Conservation (phyloP, 64 coral and sea anemone genomes). For the Pocillopora damicornis region DNA sequence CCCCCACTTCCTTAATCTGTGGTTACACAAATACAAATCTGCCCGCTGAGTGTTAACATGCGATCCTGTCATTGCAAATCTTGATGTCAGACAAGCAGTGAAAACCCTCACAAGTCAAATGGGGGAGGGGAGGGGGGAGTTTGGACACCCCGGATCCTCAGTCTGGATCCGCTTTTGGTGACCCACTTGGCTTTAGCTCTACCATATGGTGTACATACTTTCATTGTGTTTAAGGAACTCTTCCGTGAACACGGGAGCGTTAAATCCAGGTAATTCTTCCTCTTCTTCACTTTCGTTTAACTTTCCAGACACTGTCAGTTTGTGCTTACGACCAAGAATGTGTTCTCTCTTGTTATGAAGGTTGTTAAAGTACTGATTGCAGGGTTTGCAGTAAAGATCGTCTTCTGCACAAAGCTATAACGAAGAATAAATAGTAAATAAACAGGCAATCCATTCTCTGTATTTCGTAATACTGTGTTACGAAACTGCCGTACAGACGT, state of each 20-base stretch:
- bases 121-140: too few relatives aligned
- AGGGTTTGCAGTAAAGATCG: constrained; percentile 87
- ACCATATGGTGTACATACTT: constrained; percentile 27
- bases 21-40: too few relatives aligned
- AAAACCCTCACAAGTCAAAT: too few relatives aligned
- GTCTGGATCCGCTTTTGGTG: too few relatives aligned
- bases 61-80: too few relatives aligned
- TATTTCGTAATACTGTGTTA: too few relatives aligned
- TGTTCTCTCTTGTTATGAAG: constrained; percentile 94
- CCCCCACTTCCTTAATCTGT: too few relatives aligned
- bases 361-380: constrained; percentile 94
- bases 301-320: constrained; percentile 79
- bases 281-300: constrained; percentile 61
- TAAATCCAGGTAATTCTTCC: constrained; percentile 72
- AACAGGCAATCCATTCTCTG: neutral
- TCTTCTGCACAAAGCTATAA: constrained; percentile 82
- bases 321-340: constrained; percentile 76
- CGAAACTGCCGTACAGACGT: too few relatives aligned
- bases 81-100: too few relatives aligned
- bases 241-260: constrained; percentile 92
- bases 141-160: too few relatives aligned
- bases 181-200: too few relatives aligned
- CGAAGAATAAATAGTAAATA: neutral
- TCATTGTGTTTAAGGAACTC: constrained; percentile 95
- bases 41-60: too few relatives aligned